A percentile compares a stretch with the other conserved stretches of the same genome.
Evolutionary conservation across 1,140 invertebrate genomes (phyloP).

Genomic region (Apis florea): DNA sequence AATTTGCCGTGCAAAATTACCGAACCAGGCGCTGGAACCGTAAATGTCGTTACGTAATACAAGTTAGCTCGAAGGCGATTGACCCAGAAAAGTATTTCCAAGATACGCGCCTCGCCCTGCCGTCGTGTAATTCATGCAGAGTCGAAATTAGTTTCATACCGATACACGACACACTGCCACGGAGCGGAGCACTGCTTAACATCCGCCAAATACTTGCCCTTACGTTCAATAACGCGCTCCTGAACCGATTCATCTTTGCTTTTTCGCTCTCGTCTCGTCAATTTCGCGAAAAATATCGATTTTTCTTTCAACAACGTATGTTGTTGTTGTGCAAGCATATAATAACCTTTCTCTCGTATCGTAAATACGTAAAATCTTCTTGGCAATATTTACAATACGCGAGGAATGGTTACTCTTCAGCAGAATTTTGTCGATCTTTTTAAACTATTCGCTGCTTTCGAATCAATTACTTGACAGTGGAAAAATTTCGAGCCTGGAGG

Average conservation of each 20-base stretch:
- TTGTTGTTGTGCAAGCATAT: no score
- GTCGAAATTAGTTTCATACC: conserved; percentile 32
- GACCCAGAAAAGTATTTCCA: conserved; percentile 41
- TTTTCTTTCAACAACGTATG: no score
- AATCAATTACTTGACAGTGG: no score
- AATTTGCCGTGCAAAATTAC: conserved; percentile 86
- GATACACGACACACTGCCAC: conserved; percentile 12
- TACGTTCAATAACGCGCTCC: neutral
- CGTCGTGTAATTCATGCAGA: conserved; percentile 24
- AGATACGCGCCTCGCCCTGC: conserved; percentile 12
- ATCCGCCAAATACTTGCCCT: neutral
- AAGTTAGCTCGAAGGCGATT: conserved; percentile 7
- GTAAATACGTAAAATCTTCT: no score
- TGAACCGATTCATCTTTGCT: neutral
- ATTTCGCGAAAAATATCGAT: neutral
- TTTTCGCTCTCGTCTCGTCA: neutral
- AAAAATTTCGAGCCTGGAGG: no score
- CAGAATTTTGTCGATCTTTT: no score
- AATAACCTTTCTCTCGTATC: no score
- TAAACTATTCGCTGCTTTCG: no score
- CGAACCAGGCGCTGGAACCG: conserved; percentile 86
- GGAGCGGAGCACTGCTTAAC: neutral
- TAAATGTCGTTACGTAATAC: conserved; percentile 78
- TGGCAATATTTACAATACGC: no score
- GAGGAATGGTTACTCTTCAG: no score